Base-by-base conservation (phyloP, 2,888 invertebrate species). In the Leptinotarsa juncta region DNA sequence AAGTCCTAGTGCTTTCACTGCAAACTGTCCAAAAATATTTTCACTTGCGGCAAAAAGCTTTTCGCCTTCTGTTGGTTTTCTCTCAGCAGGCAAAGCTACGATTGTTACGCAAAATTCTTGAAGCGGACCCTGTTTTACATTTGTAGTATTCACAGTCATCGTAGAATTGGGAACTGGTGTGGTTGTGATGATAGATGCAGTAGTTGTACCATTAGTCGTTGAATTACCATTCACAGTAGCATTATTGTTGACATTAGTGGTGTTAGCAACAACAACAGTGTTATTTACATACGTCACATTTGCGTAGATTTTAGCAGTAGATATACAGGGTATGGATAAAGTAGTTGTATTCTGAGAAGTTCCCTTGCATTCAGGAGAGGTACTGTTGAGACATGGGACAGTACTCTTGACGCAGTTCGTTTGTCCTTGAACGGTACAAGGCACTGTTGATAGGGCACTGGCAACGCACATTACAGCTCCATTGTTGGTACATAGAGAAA, bases 391-490 rank as follows among this genome's bases (percentile, higher is more conserved):
- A 78, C 87, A 87, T 18, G 86, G 85, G 20, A 88, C 79, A 3
- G 80, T 82, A 42, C 84, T 85, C 50, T 81, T 82, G 2, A 87
- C 84, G 74, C 88, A 88, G 32, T 84, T 84, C 12, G 80, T 81
- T 70, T 83, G 80, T 10, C 80, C 79, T 53, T 83, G 81, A 20
- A 83, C 79, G 1, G 79, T 81, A 73, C 88, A 88, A 12, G 85
- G 86, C 32, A 82, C 83, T 15, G 87, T 87, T n/a, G 82, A 77
- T 16, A 81, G 75, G 0, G 85, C 83, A 68, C 84, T 86, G 3
- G 86, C 85, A 3, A 87, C 86, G 75, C 88, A 87, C 83, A 88
- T 85, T 18, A 88, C 85, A 3, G 86, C 86, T 4, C 88, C 87
- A 68, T 86, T 86, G 14, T 82, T 81, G 72, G 87, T 86, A 77